A percentile compares a stretch with the other conserved stretches of the same genome.
Evolutionary conservation across 1,140 invertebrate genomes (phyloP).

Genomic region (Drosophila murphyi): DNA sequence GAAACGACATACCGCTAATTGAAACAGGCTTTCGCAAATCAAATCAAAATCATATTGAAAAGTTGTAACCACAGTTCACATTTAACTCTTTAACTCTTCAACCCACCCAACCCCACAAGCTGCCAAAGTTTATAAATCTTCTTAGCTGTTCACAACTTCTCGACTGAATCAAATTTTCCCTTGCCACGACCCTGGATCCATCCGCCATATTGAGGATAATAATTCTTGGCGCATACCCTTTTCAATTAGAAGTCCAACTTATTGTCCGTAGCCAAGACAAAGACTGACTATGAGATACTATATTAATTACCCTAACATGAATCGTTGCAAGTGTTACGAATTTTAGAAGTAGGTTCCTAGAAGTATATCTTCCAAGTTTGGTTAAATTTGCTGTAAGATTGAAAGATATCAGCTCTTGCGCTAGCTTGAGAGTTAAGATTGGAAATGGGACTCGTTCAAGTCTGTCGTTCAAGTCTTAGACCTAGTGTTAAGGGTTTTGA

Average conservation of each 20-base stretch:
- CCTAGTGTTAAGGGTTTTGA: no score
- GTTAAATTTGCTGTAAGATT: no score
- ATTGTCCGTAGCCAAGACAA: neutral
- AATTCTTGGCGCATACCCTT: slow-evolving; percentile 67
- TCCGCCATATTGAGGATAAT: slow-evolving; percentile 59
- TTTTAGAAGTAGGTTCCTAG: no score
- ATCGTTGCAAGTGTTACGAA: no score
- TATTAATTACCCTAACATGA: no score
- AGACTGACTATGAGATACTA: neutral
- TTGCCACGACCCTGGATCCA: neutral
- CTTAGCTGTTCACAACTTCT: slow-evolving; percentile 36
- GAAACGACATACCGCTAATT: slow-evolving; percentile 12
- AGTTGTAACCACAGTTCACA: neutral
- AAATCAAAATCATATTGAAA: slow-evolving; percentile 24
- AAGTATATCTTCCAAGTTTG: no score
- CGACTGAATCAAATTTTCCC: no score
- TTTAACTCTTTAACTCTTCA: neutral
- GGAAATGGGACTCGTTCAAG: no score
- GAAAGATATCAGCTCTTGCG: no score
- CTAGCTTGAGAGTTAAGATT: no score
- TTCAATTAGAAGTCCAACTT: slow-evolving; percentile 64
- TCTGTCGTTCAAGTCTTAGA: no score
- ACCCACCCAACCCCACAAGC: slow-evolving; percentile 3
- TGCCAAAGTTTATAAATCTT: slow-evolving; percentile 62
- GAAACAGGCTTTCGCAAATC: slow-evolving; percentile 1